phyloP scores from a whole-genome alignment of 2,888 invertebrate species.

The Tinea pellionella region DNA sequence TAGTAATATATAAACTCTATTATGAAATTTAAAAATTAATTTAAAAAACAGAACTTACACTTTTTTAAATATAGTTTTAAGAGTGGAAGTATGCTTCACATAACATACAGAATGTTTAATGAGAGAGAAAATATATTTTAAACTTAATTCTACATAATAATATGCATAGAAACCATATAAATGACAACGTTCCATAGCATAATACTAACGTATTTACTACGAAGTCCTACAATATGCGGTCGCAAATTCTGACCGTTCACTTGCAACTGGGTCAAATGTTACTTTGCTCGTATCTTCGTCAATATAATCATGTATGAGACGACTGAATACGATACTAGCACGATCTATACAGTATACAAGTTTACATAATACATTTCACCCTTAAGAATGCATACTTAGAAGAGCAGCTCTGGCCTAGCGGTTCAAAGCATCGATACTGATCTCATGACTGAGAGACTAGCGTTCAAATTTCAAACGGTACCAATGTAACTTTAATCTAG shows the following conservation, averaged over 20 bases:
- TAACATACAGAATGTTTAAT: too few relatives aligned
- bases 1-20: too few relatives aligned
- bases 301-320: not conserved
- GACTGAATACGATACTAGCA: not conserved
- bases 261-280: conserved; percentile 8
- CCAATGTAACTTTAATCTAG: too few relatives aligned
- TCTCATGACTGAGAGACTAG: too few relatives aligned
- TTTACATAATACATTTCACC: not conserved
- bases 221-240: conserved; percentile 1
- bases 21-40: too few relatives aligned
- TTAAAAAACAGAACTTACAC: too few relatives aligned
- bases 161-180: not conserved
- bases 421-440: too few relatives aligned
- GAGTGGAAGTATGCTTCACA: too few relatives aligned
- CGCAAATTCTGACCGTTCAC: not conserved
- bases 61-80: too few relatives aligned
- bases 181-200: not conserved
- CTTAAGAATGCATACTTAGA: too few relatives aligned
- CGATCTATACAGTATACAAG: not conserved
- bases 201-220: not conserved
- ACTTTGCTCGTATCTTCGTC: not conserved
- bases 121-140: not conserved
- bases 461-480: too few relatives aligned
- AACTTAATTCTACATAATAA: not conserved
- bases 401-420: too few relatives aligned